Conservation (phyloP, 2,797 vertebrate genomes). For the Sebastolobus alascanus region DNA sequence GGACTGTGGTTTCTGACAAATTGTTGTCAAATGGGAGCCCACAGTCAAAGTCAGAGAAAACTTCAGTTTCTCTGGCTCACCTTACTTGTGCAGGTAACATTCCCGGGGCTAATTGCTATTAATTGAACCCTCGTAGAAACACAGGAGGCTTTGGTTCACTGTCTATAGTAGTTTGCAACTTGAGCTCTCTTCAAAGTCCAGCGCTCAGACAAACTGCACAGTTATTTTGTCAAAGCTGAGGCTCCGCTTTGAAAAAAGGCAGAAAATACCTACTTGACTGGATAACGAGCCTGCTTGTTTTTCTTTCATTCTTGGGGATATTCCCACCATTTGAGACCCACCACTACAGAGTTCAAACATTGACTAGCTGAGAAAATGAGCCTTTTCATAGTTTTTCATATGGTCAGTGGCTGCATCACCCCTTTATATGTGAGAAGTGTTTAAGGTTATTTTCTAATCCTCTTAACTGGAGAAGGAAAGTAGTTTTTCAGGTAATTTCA, state of each 20-base stretch:
- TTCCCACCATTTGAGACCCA: slow-evolving; percentile 43
- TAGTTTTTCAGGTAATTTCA: slow-evolving; percentile 3
- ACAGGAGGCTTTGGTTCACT: slow-evolving; percentile 31
- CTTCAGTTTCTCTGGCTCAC: neutral
- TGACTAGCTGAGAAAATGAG: slow-evolving; percentile 4
- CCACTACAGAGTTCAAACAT: slow-evolving; percentile 1
- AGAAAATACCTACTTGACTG: slow-evolving; percentile 44
- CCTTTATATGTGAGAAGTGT: neutral
- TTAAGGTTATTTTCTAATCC: neutral
- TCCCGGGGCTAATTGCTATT: slow-evolving; percentile 24
- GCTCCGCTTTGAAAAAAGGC: slow-evolving; percentile 35
- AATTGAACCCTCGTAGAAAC: slow-evolving; percentile 34
- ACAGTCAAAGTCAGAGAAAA: neutral
- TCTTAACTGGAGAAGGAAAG: neutral
- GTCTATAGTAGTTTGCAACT: slow-evolving; percentile 47
- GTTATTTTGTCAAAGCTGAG: slow-evolving; percentile 55
- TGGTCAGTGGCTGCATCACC: neutral
- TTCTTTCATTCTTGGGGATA: slow-evolving; percentile 30
- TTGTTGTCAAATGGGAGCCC: slow-evolving; percentile 1
- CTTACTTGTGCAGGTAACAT: slow-evolving; percentile 38
- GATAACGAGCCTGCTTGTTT: slow-evolving; percentile 41
- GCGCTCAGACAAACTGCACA: slow-evolving; percentile 8
- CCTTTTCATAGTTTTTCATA: neutral
- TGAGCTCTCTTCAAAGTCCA: slow-evolving; percentile 61
- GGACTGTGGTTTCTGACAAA: neutral